A percentile compares a stretch with the other conserved stretches of the same genome.
Evolutionary conservation across 2,888 invertebrate genomes (phyloP).

Genomic region (Xylocampa areola): DNA sequence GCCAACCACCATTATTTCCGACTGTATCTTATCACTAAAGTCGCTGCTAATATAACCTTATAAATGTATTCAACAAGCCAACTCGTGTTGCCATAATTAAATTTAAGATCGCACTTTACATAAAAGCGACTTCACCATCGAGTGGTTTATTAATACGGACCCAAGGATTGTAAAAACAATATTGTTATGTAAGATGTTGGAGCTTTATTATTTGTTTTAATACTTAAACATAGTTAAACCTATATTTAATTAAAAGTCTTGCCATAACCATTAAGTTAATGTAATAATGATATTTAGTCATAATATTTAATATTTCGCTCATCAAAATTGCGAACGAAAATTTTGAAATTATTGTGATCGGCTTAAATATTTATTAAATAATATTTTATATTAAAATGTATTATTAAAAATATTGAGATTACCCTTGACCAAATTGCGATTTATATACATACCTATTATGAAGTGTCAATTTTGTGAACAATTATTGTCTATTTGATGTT

Average conservation of each 20-base stretch:
- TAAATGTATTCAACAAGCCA: no score
- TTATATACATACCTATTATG: conserved; percentile 57
- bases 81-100: no score
- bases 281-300: conserved; percentile 46
- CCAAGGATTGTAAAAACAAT: no score
- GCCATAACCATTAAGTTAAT: conserved; percentile 51
- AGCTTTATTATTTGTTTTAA: no score
- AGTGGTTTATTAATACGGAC: no score
- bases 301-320: conserved; percentile 36
- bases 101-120: no score
- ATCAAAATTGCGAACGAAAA: conserved; percentile 38
- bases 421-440: conserved; percentile 76
- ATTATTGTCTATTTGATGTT: conserved; percentile 72
- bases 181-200: neutral
- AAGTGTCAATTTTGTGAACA: conserved; percentile 79
- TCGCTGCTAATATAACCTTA: no score
- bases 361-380: conserved; percentile 62
- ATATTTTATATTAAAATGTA: conserved; percentile 44
- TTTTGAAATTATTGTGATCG: conserved; percentile 63
- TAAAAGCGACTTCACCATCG: no score
- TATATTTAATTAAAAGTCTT: conserved; percentile 43
- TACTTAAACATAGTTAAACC: neutral
- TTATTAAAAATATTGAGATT: conserved; percentile 53
- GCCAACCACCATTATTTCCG: no score
- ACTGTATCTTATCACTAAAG: no score